Evolutionary conservation across 2,888 invertebrate species (phyloP), one percentile per base, ranked within the genome.

Genomic region (Muschampia plurimacula): DNA sequence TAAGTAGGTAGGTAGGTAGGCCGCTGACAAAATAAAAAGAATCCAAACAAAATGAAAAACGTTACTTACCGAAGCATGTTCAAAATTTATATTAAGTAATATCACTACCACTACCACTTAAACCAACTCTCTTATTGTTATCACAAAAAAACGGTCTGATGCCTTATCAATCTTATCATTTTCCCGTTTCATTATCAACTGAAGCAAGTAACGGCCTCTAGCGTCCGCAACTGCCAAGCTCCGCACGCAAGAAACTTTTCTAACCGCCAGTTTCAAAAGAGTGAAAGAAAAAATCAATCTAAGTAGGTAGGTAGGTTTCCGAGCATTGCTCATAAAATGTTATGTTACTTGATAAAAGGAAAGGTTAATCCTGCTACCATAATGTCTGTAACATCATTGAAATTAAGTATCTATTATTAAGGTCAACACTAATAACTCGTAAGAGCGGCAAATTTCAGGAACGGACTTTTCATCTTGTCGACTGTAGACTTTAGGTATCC

Each of bases 401-500:
- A 2, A 28, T 28, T 57, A 57, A 7, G 41, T 22, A 22, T 22
- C 22, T 41, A 41, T 4, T 41, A 41, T 39, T 32, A 32, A 2
- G 39, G 57, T n/a, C 4, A 39, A n/a, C 62, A 49, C 62, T 8
- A 44, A 36, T 60, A 65, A 65, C 55, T 44, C 32, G 57, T 57
- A 59, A 65, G 22, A 32, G 39, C 32, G 10, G 12, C 2, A 8
- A 59, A 7, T 13, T 28, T 57, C 12, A 57, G 57, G 22, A 57
- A 10, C 28, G 28, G 10, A 57, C 13, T 28, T 57, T 39, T 32
- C 65, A 44, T 64, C 64, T 49, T 15, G 49, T 52, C 62, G 36
- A 78, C 46, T 46, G 12, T 12, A 13, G 46, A 46, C 76, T 72
- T 87, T 90, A 90, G 90, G 89, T 89, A 90, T 89, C 79, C 81